Percentiles rank a stretch among this genome's conserved stretches.
Conservation (phyloP, 2,888 invertebrate species). For the Drosophila paucipuncta region DNA sequence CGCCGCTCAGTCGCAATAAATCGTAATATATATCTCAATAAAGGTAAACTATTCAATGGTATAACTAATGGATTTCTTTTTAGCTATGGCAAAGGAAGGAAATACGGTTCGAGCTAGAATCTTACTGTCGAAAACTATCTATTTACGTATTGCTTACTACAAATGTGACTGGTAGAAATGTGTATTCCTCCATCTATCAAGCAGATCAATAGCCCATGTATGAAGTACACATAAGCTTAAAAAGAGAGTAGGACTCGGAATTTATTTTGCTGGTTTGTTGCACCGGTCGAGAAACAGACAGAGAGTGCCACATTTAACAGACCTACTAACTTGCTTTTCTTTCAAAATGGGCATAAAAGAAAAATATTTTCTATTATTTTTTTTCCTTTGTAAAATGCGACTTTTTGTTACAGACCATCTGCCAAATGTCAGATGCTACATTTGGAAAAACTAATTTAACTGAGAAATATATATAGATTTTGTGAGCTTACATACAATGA, state of each 20-base stretch:
- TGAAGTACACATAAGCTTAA: background rate
- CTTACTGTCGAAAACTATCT: background rate
- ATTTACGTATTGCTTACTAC: background rate
- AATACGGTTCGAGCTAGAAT: background rate
- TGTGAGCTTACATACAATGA: background rate
- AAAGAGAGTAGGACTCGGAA: background rate
- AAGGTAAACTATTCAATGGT: background rate
- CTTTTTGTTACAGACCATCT: background rate
- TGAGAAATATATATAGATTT: background rate
- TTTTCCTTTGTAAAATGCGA: background rate
- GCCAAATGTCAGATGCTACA: background rate
- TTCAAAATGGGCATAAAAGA: background rate
- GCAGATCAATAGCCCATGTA: background rate
- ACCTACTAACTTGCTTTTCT: background rate
- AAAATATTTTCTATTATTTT: background rate
- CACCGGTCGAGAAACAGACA: background rate
- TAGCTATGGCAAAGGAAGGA: background rate
- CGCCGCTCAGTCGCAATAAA: slow-evolving; percentile 37
- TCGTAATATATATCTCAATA: slow-evolving; percentile 20
- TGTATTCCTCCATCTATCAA: background rate
- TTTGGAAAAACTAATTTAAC: background rate
- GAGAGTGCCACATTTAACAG: background rate
- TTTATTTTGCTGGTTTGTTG: background rate
- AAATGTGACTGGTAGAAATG: background rate
- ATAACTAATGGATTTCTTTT: background rate